Evolutionary conservation across 2,113 vertebrate genomes (phyloP).

Genomic region (Dromiciops gliroides): DNA sequence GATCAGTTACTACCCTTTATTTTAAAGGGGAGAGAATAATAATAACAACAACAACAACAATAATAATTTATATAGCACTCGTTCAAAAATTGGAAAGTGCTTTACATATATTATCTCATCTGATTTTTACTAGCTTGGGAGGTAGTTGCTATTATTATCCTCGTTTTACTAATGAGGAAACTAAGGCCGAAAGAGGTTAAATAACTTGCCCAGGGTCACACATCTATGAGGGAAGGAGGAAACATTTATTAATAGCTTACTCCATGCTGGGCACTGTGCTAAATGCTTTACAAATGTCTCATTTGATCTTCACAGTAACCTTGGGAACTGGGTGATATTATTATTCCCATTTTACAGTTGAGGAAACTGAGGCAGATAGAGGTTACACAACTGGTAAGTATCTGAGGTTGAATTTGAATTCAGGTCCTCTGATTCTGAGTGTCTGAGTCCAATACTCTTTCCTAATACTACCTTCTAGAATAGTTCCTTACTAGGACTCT

Average conservation of each 20-base stretch:
- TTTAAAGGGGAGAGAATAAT: not conserved
- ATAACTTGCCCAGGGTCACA: not conserved
- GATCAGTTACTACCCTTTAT: not conserved
- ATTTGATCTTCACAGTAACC: not conserved
- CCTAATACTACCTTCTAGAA: not conserved
- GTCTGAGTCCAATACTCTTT: not conserved
- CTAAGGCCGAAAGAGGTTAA: not conserved
- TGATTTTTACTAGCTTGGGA: not conserved
- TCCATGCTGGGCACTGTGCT: not conserved
- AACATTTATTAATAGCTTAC: not conserved
- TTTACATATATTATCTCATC: not conserved
- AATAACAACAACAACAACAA: not conserved
- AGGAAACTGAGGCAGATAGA: not conserved
- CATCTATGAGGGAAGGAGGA: not conserved
- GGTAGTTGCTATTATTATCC: not conserved
- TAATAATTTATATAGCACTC: not conserved
- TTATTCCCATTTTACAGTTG: not conserved
- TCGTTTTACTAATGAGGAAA: not conserved
- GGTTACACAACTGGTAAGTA: not conserved
- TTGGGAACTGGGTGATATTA: not conserved
- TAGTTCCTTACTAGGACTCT: too few species aligned
- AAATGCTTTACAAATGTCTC: not conserved
- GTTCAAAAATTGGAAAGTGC: not conserved
- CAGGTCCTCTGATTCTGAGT: not conserved
- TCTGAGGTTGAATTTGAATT: not conserved